Base-by-base conservation (phyloP, 35 echinoderm and acorn worm species). In the Ophioderma brevispina region DNA sequence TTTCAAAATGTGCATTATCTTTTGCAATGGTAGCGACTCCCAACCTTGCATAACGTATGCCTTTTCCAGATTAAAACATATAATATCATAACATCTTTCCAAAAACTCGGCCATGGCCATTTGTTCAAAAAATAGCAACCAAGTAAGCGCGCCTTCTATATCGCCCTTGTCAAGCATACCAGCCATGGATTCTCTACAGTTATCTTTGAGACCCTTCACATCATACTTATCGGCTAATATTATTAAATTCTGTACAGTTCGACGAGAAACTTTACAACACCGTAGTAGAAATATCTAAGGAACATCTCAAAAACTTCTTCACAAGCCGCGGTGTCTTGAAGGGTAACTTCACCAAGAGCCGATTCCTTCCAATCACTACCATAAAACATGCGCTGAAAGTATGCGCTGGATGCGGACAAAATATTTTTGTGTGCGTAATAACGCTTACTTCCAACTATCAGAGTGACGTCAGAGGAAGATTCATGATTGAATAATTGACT, bases 341-440 rank as follows among this genome's bases (percentile, higher is more conserved):
- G 33, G 17, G 11, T n/a, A 78, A 89, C 78, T 32, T 89, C 77
- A 0, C 25, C 77, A 39, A 79, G 78, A 35, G 31, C 40, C 17
- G 87, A 46, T 28, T 89, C 87, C 3, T 80, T 34, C 87, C 87
- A 89, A 32, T 79, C 38, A 14, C 35, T 15, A 36, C 77, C 78
- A 4, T 40, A 79, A 34, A 89, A 80, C 87, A 89, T 89, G 17
- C 78, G 40, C 0, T 78, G 76, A 49, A 89, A 89, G 32, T 55
- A 52, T 15, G 80, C 87, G 35, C 87, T 89, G 8, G 76, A 42
- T 21, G 28, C 41, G 18, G 87, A 76, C 0, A 89, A 33, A 15
- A 89, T 40, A 15, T 41, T 38, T 15, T 76, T 78, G 78, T 89
- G 87, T 31, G 87, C 77, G 18, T 80, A 55, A 64, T 80, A 89